Evolutionary conservation across 2,888 invertebrate species (phyloP).

Genomic region (Lithophane leautieri): DNA sequence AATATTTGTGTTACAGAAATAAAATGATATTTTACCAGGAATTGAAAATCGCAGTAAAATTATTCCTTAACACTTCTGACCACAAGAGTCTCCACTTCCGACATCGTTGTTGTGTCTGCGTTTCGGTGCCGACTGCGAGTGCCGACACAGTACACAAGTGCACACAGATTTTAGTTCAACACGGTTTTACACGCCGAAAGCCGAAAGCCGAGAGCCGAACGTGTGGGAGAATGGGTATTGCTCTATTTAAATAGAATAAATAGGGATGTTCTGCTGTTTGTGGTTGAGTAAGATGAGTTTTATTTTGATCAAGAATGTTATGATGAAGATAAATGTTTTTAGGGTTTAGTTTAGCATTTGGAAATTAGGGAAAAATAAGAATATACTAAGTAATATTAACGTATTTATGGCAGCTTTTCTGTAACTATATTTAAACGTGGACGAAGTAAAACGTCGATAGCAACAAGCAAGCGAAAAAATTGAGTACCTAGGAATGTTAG

Average conservation of each 20-base stretch:
- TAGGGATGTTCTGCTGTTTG: conserved; percentile 3
- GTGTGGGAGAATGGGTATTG: conserved; percentile 29
- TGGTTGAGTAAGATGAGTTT: background rate
- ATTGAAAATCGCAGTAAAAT: too few species aligned
- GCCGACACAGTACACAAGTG: conserved; percentile 35
- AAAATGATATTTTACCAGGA: too few species aligned
- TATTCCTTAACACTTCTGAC: conserved; percentile 41
- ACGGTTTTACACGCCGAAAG: conserved; percentile 35
- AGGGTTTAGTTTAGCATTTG: too few species aligned
- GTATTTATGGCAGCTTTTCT: too few species aligned
- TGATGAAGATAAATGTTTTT: too few species aligned
- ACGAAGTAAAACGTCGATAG: too few species aligned
- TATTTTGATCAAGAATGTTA: background rate
- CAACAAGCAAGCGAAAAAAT: too few species aligned
- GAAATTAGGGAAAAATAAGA: too few species aligned
- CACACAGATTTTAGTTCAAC: conserved; percentile 54
- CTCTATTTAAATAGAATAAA: conserved; percentile 49
- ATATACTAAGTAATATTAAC: too few species aligned
- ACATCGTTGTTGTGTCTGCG: conserved; percentile 62
- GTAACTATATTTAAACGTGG: too few species aligned
- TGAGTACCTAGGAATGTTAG: too few species aligned
- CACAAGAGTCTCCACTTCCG: conserved; percentile 53
- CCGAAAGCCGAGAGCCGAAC: conserved; percentile 40
- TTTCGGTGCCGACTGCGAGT: conserved; percentile 51
- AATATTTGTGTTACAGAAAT: too few species aligned